A percentile compares a stretch with the other conserved stretches of the same genome.
These are phyloP conservation scores for Antheraea pernyi DNA, from an alignment of 1,140 invertebrate genomes.

Conservation along the genomic window DNA sequence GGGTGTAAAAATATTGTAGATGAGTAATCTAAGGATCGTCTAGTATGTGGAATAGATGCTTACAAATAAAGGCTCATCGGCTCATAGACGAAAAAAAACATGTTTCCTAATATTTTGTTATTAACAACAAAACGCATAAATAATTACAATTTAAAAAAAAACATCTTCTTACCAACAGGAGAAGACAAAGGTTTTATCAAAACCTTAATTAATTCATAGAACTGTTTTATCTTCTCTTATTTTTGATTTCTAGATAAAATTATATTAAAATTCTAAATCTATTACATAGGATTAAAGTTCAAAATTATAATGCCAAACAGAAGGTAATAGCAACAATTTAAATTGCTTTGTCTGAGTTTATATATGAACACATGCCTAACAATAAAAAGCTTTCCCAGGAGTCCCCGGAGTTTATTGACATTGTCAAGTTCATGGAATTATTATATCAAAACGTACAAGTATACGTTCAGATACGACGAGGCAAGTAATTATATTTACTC, in stretches of 20 bases:
- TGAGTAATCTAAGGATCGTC: no score
- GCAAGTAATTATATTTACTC: no score
- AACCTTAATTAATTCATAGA: no score
- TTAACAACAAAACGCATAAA: no score
- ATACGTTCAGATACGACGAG: not conserved
- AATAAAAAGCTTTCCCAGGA: constrained; percentile 7
- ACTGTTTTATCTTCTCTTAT: not conserved
- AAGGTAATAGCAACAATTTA: not conserved
- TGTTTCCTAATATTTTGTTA: no score
- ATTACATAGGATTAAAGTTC: not conserved
- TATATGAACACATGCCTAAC: not conserved
- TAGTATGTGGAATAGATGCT: no score
- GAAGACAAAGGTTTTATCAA: no score
- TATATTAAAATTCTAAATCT: not conserved
- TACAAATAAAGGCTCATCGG: no score
- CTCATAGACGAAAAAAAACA: no score
- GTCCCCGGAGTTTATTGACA: constrained; percentile 10
- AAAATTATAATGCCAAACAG: not conserved
- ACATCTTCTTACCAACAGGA: no score
- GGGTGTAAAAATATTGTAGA: no score
- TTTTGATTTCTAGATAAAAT: not conserved
- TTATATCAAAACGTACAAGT: not conserved
- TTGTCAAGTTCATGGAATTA: constrained; percentile 8
- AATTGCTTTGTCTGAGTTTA: not conserved
- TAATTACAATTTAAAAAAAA: no score